Base-by-base conservation (phyloP, 2,797 vertebrate genomes). In the Potorous gilbertii region DNA sequence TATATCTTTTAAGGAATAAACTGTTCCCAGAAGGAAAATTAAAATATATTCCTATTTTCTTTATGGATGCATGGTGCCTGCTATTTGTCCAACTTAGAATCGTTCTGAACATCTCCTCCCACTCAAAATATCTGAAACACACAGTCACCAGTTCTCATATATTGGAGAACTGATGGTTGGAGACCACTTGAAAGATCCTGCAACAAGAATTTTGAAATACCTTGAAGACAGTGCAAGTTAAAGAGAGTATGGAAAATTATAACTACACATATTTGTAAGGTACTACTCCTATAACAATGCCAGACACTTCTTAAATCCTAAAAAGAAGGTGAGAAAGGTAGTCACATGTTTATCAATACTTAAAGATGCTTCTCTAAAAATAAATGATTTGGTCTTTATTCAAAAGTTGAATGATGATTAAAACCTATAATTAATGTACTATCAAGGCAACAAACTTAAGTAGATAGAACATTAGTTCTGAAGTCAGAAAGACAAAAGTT, bases 1-100 rank as follows among this genome's bases (percentile, higher is more conserved):
- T 87, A 24, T 10, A 93, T 57, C 34, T 95, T 92, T 92, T 50
- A 59, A 55, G 12, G 8, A 90, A 54, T 57, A 81, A 92, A 94
- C 2, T 40, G 16, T 90, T 59, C 3, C 55, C 57, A 90, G 93
- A 21, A n/a, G 91, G 28, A 92, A 59, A 87, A 66, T 11, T 28
- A 91, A 81, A 66, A 91, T 56, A 46, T 46, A 59, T 57, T 54
- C 14, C 46, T 74, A 11, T 89, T 16, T 87, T 87, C 87, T 87
- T 13, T 16, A 55, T 29, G 12, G 55, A 28, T 46, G 1, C 27
- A 27, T 50, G 40, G 31, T 92, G 92, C 54, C 8, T 52, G 31
- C 56, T 16, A 28, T 8, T 81, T 27, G 16, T 59, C 29, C 91
- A 56, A 92, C 5, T 92, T 91, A 18, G 54, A 56, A 93, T 91